These are phyloP conservation scores for Liasis olivaceus DNA, from an alignment of 2,797 vertebrate genomes.

Conservation along the genomic window DNA sequence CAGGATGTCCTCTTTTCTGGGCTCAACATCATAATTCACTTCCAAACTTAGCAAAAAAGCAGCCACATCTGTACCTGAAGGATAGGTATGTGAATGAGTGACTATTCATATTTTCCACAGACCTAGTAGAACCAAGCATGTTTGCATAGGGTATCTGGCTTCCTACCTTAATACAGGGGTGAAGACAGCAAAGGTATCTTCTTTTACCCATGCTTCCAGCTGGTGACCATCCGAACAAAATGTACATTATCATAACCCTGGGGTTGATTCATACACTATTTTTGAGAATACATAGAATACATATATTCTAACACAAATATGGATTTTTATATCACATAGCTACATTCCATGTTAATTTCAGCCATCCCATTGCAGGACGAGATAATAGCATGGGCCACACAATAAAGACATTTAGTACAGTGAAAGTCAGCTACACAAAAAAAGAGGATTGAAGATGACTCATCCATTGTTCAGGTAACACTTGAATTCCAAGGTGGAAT, in stretches of 20 bases:
- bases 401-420: background rate
- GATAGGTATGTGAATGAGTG: background rate
- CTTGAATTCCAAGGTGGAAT: background rate
- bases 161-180: background rate
- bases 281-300: background rate
- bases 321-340: background rate
- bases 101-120: background rate
- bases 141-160: background rate
- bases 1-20: background rate
- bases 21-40: background rate
- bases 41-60: background rate
- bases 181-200: background rate
- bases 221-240: background rate
- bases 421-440: no score
- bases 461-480: background rate
- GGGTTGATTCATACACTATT: background rate
- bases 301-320: background rate
- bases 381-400: background rate
- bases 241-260: background rate
- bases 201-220: background rate
- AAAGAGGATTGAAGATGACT: fast-evolving
- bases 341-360: background rate
- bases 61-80: background rate
- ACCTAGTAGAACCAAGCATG: background rate
- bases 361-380: background rate